Evolutionary conservation across 1,140 invertebrate species (phyloP), one percentile per base, ranked within the genome.

Genomic region (Bombus waltoni): DNA sequence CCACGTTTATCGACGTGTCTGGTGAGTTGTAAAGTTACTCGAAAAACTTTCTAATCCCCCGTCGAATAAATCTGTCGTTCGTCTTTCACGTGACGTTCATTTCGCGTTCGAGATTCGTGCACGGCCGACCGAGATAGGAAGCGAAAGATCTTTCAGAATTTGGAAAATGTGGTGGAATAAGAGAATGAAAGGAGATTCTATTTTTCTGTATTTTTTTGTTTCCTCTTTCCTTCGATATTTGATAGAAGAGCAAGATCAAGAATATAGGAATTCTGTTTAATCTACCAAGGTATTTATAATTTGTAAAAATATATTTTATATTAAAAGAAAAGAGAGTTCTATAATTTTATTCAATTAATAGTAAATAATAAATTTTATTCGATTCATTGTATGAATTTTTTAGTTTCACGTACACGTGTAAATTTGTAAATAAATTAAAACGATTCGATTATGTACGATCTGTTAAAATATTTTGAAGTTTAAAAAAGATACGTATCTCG

Each of bases 1-100:
- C 96, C 32, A 96, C 97, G 35, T 96, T 96, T 91, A 97, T 99
- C 87, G 97, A 98, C 92, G 98, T 98, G 53, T 96, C 97, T 25
- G 97, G 97, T 98, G 94, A 96, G 93, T 94, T 79, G 83, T 72
- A 73, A 85, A 85, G 66, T 85, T 85, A 35, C 10, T 44, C 44
- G 76, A 72, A 65, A 62, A 80, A 85, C 40, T 72, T 80, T 62
- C 68, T 70, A 68, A 72, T 79, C 59, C 76, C 32, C 53, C 18
- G 2, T 44, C 83, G 53, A 84, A 79, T 80, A 79, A 79, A 80
- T 72, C 75, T 71, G 65, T 35, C 65, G 22, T 42, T 2, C 75
- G 65, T 79, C 65, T 62, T 47, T 53, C 81, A 44, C 62, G 62
- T 38, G 81, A 75, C 81, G 42, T 79, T 79, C 59, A 42, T 57